A percentile compares a stretch with the other conserved stretches of the same genome.
Conservation (phyloP, 2,113 vertebrate genomes). For the Oryzias javanicus region DNA sequence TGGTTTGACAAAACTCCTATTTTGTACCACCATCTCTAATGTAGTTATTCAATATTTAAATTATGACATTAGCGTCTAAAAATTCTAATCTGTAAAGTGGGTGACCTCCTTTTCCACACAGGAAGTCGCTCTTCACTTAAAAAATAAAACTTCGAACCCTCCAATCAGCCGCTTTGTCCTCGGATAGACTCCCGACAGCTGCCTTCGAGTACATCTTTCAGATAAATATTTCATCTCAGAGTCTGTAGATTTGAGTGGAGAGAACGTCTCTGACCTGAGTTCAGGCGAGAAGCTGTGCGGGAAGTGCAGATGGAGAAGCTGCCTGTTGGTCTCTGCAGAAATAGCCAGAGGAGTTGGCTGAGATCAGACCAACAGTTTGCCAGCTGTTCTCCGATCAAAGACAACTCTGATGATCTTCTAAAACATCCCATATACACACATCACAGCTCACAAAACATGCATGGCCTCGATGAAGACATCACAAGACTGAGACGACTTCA, state of each 20-base stretch:
- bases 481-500: too few species aligned
- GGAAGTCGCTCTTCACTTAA: slow-evolving; percentile 1
- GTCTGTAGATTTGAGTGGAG: slow-evolving; percentile 36
- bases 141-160: not conserved
- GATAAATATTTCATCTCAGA: slow-evolving; percentile 45
- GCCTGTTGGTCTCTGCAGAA: slow-evolving; percentile 46
- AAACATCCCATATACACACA: slow-evolving; percentile 2
- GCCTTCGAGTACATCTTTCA: slow-evolving; percentile 9
- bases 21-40: not conserved
- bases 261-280: slow-evolving; percentile 29
- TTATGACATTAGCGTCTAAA: not conserved
- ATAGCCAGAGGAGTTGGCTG: slow-evolving; percentile 56
- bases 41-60: slow-evolving; percentile 9
- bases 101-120: slow-evolving; percentile 7
- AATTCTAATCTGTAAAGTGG: not conserved
- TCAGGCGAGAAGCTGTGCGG: slow-evolving; percentile 30
- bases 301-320: slow-evolving; percentile 51
- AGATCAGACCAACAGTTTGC: slow-evolving; percentile 9
- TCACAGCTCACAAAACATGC: slow-evolving; percentile 4
- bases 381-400: slow-evolving; percentile 48
- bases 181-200: slow-evolving; percentile 11
- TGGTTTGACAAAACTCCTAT: too few species aligned
- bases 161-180: slow-evolving; percentile 9
- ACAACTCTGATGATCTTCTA: slow-evolving; percentile 7
- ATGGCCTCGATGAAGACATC: not conserved